Base-by-base conservation (phyloP, 2,888 invertebrate species). In the Brachynemurus nebulosus region DNA sequence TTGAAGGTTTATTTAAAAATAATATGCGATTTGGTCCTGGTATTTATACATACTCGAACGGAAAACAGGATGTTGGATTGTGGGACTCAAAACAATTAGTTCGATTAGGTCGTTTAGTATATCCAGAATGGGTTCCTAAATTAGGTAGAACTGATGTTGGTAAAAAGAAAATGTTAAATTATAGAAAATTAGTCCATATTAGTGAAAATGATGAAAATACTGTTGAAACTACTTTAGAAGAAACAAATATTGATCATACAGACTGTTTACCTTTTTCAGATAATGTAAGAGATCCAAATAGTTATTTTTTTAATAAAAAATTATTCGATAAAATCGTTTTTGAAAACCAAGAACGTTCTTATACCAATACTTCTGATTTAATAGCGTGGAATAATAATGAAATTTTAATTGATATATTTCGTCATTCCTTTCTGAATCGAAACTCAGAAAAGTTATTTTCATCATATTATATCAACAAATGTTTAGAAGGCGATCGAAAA, bases 11-110 rank as follows among this genome's bases (percentile, higher is more conserved):
- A 11, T 72, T 65, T 53, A 60, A 66, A 51, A 57, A 61, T n/a
- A 68, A 74, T 52, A 45, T 58, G 8, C 67, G 73, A 16, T 74
- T 67, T 60, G 76, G 76, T 25, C 75, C 76, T 1, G 76, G 76
- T 1, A 57, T 74, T 8, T 62, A 68, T 36, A 64, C 67, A 0
- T 58, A 68, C 45, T 48, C 64, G 0, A 55, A 63, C 49, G 60
- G 66, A 1, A 57, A 50, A 5, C 70, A 70, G 50, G 67, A 74
- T 52, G 72, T 75, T 1, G 76, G 76, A 0, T 53, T 75, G 9
- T 76, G 76, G 76, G 53, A 63, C 4, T 69, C 69, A 1, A 57
- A 52, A 2, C 63, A 63, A 46, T 59, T 76, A 20, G 53, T 70
- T 1, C 59, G 74, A 19, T 55, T 74, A 9, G 53, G 64, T 4